Conservation (phyloP, 2,113 vertebrate genomes). For the Catharus minimus region DNA sequence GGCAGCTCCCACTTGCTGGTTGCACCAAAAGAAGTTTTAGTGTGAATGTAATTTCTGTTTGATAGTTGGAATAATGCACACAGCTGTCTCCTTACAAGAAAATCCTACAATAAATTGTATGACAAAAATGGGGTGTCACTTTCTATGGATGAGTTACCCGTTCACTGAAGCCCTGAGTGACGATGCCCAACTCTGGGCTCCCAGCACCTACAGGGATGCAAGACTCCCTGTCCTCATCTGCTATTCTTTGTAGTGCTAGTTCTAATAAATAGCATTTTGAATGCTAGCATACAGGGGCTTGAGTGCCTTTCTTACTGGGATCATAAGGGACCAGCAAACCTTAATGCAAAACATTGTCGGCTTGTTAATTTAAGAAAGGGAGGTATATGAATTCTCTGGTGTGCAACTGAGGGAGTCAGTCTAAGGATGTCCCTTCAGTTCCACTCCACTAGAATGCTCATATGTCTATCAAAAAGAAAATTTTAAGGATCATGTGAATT, state of each 20-base stretch:
- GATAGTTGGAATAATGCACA: not conserved
- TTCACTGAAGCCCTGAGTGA: not conserved
- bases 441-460: not conserved
- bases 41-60: not conserved
- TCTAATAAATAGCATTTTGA: not conserved
- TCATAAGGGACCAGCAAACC: not conserved
- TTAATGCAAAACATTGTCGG: not conserved
- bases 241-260: not conserved
- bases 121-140: not conserved
- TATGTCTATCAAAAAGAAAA: not conserved
- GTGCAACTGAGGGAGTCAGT: not conserved
- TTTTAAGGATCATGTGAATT: not conserved
- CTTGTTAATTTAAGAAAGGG: not conserved
- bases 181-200: accelerated
- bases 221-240: not conserved
- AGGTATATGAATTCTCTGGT: not conserved
- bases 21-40: not conserved
- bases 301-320: not conserved
- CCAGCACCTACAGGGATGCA: not conserved
- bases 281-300: not conserved
- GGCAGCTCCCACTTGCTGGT: not conserved
- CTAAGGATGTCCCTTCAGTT: not conserved
- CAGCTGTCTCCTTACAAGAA: not conserved
- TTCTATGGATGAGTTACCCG: not conserved
- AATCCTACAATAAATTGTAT: not conserved